Evolutionary conservation across 2,113 vertebrate genomes (phyloP).

Genomic region (Pedionomus torquatus): DNA sequence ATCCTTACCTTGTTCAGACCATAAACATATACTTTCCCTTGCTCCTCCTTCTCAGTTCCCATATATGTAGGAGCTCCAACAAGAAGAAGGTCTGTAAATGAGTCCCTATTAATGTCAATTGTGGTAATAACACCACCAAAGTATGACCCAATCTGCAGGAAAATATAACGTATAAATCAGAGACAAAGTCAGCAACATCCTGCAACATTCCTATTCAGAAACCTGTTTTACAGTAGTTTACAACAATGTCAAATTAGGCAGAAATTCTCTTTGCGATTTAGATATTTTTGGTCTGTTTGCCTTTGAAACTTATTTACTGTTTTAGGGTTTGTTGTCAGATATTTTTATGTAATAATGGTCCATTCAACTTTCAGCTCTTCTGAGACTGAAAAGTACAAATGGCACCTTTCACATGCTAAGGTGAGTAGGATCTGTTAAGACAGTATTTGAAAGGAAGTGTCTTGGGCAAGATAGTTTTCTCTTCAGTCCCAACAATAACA

Average conservation of each 20-base stretch:
- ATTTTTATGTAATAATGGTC: neutral
- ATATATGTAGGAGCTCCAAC: slow-evolving; percentile 95
- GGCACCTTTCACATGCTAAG: neutral
- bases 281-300: neutral
- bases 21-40: slow-evolving; percentile 95
- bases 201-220: neutral
- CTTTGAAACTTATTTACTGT: neutral
- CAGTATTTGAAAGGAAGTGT: neutral
- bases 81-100: slow-evolving; percentile 88
- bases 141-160: slow-evolving; percentile 91
- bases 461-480: neutral
- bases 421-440: neutral
- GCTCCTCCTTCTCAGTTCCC: slow-evolving; percentile 92
- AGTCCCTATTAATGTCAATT: slow-evolving; percentile 85
- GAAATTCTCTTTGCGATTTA: neutral
- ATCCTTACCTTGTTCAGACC: slow-evolving; percentile 81
- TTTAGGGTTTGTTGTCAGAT: neutral
- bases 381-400: neutral
- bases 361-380: neutral
- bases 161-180: neutral
- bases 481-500: neutral
- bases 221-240: neutral
- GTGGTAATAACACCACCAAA: slow-evolving; percentile 94
- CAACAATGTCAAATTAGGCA: neutral
- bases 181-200: neutral